Conservation (phyloP, 2,113 vertebrate genomes). For the Entosphenus tridentatus region DNA sequence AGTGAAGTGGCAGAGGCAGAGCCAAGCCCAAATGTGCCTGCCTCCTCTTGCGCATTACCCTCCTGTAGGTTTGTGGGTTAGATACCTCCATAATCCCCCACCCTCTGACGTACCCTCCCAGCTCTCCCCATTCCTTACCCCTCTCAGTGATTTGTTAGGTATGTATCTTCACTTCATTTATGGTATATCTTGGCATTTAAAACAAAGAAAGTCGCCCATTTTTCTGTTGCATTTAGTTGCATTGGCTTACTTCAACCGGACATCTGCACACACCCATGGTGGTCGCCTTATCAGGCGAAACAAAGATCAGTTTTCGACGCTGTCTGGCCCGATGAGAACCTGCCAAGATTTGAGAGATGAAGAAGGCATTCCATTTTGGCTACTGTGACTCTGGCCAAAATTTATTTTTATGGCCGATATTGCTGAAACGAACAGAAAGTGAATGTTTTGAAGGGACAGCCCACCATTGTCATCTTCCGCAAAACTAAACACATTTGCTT, state of each 20-base stretch:
- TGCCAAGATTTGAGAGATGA: not conserved
- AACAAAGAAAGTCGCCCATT: not conserved
- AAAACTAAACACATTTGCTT: no score
- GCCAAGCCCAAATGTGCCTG: not conserved
- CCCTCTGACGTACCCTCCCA: not conserved
- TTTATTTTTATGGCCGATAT: no score
- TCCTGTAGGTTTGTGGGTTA: not conserved
- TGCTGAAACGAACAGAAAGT: no score
- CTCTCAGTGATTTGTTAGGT: not conserved
- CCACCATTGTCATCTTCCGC: no score
- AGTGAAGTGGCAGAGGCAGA: constrained; percentile 59
- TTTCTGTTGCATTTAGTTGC: not conserved
- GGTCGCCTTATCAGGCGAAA: not conserved
- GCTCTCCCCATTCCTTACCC: not conserved
- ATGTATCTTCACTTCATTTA: not conserved
- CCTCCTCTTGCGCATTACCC: not conserved
- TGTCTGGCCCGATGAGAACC: constrained; percentile 1
- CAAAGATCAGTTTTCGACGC: not conserved
- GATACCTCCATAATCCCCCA: not conserved
- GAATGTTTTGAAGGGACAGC: no score
- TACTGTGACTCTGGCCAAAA: no score
- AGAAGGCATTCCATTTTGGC: no score
- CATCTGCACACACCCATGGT: not conserved
- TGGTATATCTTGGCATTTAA: not conserved
- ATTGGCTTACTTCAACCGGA: not conserved